Evolutionary conservation across 2,888 invertebrate genomes (phyloP).

Genomic region (Syrista parreyssii): DNA sequence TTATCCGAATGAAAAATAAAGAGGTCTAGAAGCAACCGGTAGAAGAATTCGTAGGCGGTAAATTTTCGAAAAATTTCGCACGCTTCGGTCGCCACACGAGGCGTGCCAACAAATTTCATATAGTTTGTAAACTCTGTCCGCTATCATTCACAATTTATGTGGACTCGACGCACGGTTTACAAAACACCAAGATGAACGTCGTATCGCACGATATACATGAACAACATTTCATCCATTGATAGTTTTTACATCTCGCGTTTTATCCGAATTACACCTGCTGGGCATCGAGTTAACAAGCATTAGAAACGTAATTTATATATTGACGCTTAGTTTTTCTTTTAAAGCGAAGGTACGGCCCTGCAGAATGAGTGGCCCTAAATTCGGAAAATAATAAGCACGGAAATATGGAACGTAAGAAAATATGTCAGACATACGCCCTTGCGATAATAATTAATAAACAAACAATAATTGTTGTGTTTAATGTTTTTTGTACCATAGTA

Average conservation of each 20-base stretch:
- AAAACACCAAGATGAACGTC: constrained; percentile 53
- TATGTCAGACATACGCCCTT: background rate
- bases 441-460: background rate
- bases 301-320: background rate
- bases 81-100: background rate
- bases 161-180: constrained; percentile 43
- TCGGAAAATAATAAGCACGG: background rate
- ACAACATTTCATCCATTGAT: background rate
- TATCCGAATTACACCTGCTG: background rate
- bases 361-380: background rate
- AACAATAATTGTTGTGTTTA: background rate
- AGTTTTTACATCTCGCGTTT: background rate
- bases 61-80: background rate
- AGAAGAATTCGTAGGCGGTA: background rate
- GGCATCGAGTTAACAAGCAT: background rate
- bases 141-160: constrained; percentile 43
- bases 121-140: constrained; percentile 51
- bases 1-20: background rate
- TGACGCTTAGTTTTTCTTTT: background rate
- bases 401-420: background rate
- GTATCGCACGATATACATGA: constrained; percentile 21
- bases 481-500: background rate
- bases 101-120: constrained; percentile 19
- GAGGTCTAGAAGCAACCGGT: background rate
- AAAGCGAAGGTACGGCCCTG: background rate